Evolutionary conservation across 2,888 invertebrate genomes (phyloP).

Genomic region (Eupithecia centaureata): DNA sequence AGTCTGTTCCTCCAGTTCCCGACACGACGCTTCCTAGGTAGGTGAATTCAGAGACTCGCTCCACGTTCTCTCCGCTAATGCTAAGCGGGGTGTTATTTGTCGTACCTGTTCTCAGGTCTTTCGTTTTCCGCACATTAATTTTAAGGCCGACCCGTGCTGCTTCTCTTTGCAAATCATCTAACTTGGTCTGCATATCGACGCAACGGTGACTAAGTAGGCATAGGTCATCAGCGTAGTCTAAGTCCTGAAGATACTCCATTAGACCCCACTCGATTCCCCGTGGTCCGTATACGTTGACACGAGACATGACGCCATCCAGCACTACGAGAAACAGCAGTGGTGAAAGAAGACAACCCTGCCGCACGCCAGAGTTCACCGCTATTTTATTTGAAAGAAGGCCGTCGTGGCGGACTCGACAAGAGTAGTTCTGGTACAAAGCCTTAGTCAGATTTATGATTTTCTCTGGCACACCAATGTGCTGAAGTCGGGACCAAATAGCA

Average conservation of each 20-base stretch:
- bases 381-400: too few relatives aligned
- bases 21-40: too few relatives aligned
- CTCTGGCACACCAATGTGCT: neutral
- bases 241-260: neutral
- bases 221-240: slow-evolving; percentile 5
- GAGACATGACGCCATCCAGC: neutral
- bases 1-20: too few relatives aligned
- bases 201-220: neutral
- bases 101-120: too few relatives aligned
- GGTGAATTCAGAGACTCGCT: too few relatives aligned
- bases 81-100: too few relatives aligned
- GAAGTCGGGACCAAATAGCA: neutral
- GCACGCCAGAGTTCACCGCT: too few relatives aligned
- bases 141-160: neutral
- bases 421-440: neutral
- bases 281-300: neutral
- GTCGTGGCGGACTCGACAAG: neutral
- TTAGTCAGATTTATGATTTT: neutral
- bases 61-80: too few relatives aligned
- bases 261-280: slow-evolving; percentile 1
- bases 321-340: slow-evolving; percentile 12
- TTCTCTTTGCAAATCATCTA: neutral
- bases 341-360: slow-evolving; percentile 17
- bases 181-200: neutral
- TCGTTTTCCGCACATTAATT: too few relatives aligned